Evolutionary conservation across 2,797 vertebrate genomes (phyloP).

Genomic region (Fistularia commersonii): DNA sequence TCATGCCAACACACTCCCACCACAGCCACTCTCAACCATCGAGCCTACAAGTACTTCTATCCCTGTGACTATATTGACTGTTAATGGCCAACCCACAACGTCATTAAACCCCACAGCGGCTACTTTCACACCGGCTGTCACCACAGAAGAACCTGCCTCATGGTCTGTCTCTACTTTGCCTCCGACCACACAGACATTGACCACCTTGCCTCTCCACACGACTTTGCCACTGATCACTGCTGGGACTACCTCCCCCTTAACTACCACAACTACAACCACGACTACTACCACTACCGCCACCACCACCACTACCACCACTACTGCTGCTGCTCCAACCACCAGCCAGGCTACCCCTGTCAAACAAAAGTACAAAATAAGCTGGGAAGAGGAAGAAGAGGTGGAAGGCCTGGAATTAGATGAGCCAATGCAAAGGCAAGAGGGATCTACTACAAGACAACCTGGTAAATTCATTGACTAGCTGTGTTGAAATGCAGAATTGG

Average conservation of each 20-base stretch:
- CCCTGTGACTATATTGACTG: background rate
- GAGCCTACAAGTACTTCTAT: too few species aligned
- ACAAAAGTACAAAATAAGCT: constrained; percentile 64
- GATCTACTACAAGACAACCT: constrained; percentile 33
- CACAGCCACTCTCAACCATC: too few species aligned
- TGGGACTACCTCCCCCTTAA: constrained; percentile 14
- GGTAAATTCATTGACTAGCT: constrained; percentile 45
- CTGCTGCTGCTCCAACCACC: background rate
- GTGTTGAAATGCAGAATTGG: background rate
- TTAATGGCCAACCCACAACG: background rate
- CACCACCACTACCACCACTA: background rate
- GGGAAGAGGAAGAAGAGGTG: constrained; percentile 54
- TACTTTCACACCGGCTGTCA: constrained; percentile 8
- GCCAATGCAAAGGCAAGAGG: constrained; percentile 45
- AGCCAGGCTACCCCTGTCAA: constrained; percentile 26
- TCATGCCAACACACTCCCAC: too few species aligned
- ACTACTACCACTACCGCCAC: constrained; percentile 8
- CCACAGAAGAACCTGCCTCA: constrained; percentile 10
- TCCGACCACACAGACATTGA: constrained; percentile 26
- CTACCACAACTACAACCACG: constrained; percentile 16
- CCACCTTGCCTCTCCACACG: constrained; percentile 10
- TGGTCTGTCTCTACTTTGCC: constrained; percentile 13
- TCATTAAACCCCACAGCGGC: constrained; percentile 1
- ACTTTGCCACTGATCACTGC: constrained; percentile 24
- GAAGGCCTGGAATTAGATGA: constrained; percentile 20